Base-by-base conservation (phyloP, 2,113 vertebrate genomes). In the Tragelaphus imberbis region DNA sequence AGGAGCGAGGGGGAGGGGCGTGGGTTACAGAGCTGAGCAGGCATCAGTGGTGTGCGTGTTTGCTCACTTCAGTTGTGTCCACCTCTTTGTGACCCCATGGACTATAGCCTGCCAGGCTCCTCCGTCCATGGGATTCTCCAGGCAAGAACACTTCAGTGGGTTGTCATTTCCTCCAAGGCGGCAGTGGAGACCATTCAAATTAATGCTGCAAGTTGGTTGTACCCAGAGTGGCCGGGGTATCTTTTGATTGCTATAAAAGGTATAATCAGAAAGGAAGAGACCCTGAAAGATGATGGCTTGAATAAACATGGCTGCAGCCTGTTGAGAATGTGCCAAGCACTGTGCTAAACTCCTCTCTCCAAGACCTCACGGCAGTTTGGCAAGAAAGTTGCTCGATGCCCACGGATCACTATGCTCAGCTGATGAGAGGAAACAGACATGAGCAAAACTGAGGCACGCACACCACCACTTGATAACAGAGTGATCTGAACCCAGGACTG, bases 371-470 rank as follows among this genome's bases (percentile, higher is more conserved):
- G 16, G 84, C 56, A 30, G 44, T 79, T 65, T 86, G 30, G 13
- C 40, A 36, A 89, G 28, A 58, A 63, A 68, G 23, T 84, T 56
- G 8, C 71, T 19, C 5, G 55, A 14, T 49, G 30, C 15, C 7
- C 17, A 1, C 5, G 13, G 44, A 25, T 84, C 25, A 68, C 4
- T 85, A 61, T 47, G 56, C 40, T 11, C 63, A 55, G 21, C 3
- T 80, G 75, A 28, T 14, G 47, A 21, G 28, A 84, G 75, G 55
- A 79, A 86, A 56, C 1, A 0, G 61, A 90, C 27, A 21, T 55
- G 3, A 51, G 23, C 0, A 0, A 91, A 58, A 28, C 51, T 0
- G 5, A 90, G 81, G 47, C 71, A 58, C 0, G 4, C 0, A 2
- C 49, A 55, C n/a, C 0, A 1, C 25, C 30, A 55, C 5, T 71